Base-by-base conservation (phyloP, 2,113 vertebrate genomes). In the Cyprinus carpio region DNA sequence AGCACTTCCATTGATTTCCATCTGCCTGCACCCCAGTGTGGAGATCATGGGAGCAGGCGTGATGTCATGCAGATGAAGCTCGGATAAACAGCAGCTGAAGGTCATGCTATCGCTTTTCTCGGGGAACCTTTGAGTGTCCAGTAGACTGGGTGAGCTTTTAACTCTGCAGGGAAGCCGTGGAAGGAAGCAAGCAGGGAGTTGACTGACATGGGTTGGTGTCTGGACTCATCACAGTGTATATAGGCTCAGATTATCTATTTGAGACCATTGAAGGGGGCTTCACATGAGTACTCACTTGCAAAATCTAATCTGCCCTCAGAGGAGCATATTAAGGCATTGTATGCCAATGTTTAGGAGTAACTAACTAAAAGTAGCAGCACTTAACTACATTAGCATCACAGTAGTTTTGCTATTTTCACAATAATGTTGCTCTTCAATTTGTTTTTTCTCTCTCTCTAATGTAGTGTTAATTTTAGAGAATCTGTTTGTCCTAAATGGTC, bases 1-100 rank as follows among this genome's bases (percentile, higher is more conserved):
- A 81, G 82, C 79, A 72, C 74, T 90, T 85, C 67, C 88, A 92
- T 86, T 87, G 91, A 94, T 92, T 92, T 87, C 90, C 18, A 83
- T 75, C 85, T 51, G 74, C 72, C 56, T n/a, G 81, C 25, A 34
- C 69, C 58, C 49, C 79, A 84, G 51, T 31, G 49, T 46, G 60
- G n/a, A 25, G 75, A 43, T 20, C 81, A 81, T n/a, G 65, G 72
- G 56, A 34, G 12, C 31, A 86, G 77, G 9, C 56, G 60, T 91
- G 87, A 91, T 91, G 90, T 91, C 87, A 92, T 84, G 8, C 40
- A 27, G 5, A 84, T 84, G 75, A 77, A 85, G 86, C 85, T 80
- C 54, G 54, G 72, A 81, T 64, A 29, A 10, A 56, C 23, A 62
- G 34, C 64, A 75, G 75, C 58, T 79, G 43, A 54, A 86, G 87